Conservation (phyloP, 2,797 vertebrate genomes). For the Yasuhikotakia modesta region DNA sequence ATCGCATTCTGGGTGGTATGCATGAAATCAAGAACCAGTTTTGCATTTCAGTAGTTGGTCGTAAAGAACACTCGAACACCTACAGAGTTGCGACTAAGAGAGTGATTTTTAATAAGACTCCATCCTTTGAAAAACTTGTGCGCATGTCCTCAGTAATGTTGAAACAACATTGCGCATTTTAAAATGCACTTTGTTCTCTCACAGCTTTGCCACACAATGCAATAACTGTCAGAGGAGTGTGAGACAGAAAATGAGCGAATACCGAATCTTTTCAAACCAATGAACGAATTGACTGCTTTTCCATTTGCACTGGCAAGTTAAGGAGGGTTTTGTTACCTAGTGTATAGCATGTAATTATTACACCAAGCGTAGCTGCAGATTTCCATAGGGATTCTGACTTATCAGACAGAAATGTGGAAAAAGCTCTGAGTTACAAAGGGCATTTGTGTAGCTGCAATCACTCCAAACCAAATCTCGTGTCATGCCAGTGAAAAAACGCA, state of each 20-base stretch:
- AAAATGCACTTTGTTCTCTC: conserved; percentile 73
- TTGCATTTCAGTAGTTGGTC: conserved; percentile 3
- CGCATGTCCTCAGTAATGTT: conserved; percentile 61
- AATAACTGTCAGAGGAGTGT: conserved; percentile 35
- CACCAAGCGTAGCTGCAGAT: conserved; percentile 9
- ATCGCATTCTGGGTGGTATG: not conserved
- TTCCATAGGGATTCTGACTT: conserved; percentile 20
- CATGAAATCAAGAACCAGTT: not conserved
- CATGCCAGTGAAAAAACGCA: not conserved
- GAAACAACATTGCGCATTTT: conserved; percentile 67
- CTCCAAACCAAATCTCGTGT: not conserved
- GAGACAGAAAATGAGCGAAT: conserved; percentile 24
- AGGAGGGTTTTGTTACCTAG: conserved; percentile 10
- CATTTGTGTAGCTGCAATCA: not conserved
- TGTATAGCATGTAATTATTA: conserved; percentile 27
- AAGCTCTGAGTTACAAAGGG: conserved; percentile 28
- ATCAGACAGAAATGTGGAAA: conserved; percentile 27
- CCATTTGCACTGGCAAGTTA: conserved; percentile 41
- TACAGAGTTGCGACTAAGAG: conserved; percentile 16
- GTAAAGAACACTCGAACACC: not conserved
- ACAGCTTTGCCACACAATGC: conserved; percentile 35
- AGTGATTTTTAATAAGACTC: conserved; percentile 61
- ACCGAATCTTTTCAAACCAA: conserved; percentile 17
- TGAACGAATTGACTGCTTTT: conserved; percentile 20
- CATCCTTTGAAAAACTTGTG: conserved; percentile 73